Percentiles rank a stretch among this genome's conserved stretches.
Evolutionary conservation across 2,888 invertebrate species (phyloP).

Genomic region (Meteorus cinctellus): DNA sequence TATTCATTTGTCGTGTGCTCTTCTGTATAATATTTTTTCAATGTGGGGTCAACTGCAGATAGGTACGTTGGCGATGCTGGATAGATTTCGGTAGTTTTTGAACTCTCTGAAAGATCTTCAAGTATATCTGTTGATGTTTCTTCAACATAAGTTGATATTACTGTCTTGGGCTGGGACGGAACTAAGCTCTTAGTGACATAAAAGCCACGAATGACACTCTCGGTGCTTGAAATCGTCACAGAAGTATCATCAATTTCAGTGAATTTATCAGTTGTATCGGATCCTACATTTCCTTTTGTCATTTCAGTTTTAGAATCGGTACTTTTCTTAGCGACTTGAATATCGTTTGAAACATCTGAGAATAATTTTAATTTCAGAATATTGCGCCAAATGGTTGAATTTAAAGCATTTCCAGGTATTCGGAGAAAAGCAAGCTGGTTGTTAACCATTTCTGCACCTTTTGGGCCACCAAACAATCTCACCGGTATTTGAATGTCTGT

Average conservation of each 20-base stretch:
- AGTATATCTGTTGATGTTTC: background rate
- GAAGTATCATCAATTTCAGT: constrained; percentile 57
- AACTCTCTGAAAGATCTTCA: background rate
- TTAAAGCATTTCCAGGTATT: constrained; percentile 52
- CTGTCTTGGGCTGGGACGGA: constrained; percentile 21
- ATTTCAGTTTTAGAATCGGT: background rate
- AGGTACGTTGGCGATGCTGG: background rate
- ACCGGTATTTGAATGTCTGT: constrained; percentile 51
- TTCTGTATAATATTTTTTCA: background rate
- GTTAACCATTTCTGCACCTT: constrained; percentile 45
- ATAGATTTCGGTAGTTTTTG: background rate
- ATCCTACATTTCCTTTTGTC: constrained; percentile 13
- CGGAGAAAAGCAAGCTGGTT: constrained; percentile 50
- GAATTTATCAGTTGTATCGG: constrained; percentile 44
- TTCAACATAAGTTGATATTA: background rate
- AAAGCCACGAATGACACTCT: constrained; percentile 50
- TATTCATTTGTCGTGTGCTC: background rate
- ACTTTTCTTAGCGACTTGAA: background rate
- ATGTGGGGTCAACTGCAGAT: background rate
- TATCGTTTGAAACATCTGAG: background rate
- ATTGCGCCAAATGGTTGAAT: constrained; percentile 47
- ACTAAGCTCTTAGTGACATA: constrained; percentile 52
- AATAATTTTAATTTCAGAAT: constrained; percentile 49
- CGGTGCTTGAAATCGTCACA: constrained; percentile 25
- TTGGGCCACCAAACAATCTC: constrained; percentile 51